A percentile compares a stretch with the other conserved stretches of the same genome.
These are phyloP conservation scores for Heterohyrax brucei DNA, from an alignment of 2,797 vertebrate species.

Conservation along the genomic window DNA sequence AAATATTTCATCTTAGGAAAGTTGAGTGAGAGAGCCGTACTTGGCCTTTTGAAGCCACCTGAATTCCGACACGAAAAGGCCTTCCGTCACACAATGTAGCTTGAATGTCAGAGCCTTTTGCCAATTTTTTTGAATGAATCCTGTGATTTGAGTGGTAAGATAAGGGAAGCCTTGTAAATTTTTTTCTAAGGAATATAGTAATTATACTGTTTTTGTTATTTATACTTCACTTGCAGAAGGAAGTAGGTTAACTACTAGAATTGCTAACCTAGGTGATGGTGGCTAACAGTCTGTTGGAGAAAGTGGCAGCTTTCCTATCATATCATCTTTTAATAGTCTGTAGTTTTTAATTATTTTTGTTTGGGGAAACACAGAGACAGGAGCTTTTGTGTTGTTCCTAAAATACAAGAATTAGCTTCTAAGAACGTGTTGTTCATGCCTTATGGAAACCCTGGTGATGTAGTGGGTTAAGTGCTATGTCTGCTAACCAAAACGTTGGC, in stretches of 20 bases:
- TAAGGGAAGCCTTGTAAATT: neutral
- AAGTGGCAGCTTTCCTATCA: neutral
- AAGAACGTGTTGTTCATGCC: neutral
- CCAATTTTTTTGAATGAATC: constrained; percentile 4
- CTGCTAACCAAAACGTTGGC: too few relatives aligned
- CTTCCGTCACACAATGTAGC: neutral
- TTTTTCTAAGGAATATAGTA: neutral
- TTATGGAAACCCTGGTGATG: neutral
- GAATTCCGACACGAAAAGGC: neutral
- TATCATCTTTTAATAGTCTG: too few relatives aligned
- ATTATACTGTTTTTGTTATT: neutral
- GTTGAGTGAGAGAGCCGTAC: neutral
- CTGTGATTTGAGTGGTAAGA: constrained; percentile 8
- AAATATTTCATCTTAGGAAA: neutral
- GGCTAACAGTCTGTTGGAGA: neutral
- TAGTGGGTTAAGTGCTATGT: too few relatives aligned
- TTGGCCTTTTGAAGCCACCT: neutral
- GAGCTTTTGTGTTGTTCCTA: neutral
- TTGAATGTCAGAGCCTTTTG: neutral
- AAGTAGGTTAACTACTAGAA: neutral
- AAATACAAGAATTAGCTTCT: neutral
- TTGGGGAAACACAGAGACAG: neutral
- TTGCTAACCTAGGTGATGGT: neutral
- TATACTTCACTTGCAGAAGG: neutral
- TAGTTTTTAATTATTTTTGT: neutral